phyloP scores from a whole-genome alignment of 2,888 invertebrate species.

The Malachius bipustulatus region DNA sequence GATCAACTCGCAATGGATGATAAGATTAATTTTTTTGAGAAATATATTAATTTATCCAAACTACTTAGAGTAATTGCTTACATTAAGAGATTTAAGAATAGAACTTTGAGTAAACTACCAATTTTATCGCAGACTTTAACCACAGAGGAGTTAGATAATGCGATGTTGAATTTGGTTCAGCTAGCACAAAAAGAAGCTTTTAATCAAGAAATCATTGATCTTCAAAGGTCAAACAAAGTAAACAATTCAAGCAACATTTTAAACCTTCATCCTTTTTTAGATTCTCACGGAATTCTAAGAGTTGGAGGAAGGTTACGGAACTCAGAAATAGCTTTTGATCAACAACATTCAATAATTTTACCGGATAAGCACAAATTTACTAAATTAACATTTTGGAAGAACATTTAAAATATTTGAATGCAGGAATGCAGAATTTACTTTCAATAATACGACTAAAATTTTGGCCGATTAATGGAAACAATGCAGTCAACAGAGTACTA shows the following conservation, averaged over 20 bases:
- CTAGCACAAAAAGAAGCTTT: neutral
- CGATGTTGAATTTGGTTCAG: neutral
- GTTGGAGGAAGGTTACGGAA: constrained; percentile 1
- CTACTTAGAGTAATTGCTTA: neutral
- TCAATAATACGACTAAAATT: neutral
- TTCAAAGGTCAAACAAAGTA: neutral
- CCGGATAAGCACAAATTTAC: neutral
- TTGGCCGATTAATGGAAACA: neutral
- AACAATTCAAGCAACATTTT: neutral
- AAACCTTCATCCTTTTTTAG: constrained; percentile 1
- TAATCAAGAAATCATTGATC: neutral
- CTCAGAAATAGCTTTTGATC: neutral
- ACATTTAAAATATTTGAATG: constrained; percentile 2
- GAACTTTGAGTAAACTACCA: neutral
- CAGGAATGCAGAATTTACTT: neutral
- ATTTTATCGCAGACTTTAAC: neutral
- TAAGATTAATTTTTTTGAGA: neutral
- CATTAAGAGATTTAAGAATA: neutral
- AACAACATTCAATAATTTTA: neutral
- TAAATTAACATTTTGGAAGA: neutral
- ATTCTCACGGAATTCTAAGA: neutral
- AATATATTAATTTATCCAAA: neutral
- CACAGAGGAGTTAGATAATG: neutral
- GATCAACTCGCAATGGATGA: too few species aligned
- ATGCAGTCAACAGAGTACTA: neutral